A percentile compares a stretch with the other conserved stretches of the same genome.
phyloP scores from a whole-genome alignment of 2,797 vertebrate genomes.

The Adrianichthys oophorus region DNA sequence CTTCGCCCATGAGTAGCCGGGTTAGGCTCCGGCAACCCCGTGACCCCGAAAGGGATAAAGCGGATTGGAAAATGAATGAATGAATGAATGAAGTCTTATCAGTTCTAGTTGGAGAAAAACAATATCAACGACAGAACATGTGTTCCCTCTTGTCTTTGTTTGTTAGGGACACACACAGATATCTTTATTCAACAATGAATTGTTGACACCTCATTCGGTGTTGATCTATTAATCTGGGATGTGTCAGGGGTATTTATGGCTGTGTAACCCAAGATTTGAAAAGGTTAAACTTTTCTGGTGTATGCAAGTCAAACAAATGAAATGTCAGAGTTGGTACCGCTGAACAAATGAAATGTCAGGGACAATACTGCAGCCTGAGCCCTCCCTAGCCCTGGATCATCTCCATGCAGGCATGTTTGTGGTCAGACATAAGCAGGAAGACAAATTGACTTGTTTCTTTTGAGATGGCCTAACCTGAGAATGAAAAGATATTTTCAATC shows the following conservation, averaged over 20 bases:
- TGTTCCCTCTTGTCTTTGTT: conserved; percentile 4
- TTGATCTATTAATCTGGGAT: conserved; percentile 24
- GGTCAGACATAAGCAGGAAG: conserved; percentile 44
- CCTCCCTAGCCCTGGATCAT: conserved; percentile 44
- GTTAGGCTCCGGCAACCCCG: too few species aligned
- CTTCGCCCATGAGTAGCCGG: too few species aligned
- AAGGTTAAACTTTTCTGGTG: conserved; percentile 59
- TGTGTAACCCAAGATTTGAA: conserved; percentile 49
- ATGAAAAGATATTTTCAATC: conserved; percentile 38
- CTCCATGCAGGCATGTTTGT: conserved; percentile 55
- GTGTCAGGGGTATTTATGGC: conserved; percentile 32
- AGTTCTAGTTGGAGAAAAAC: too few species aligned
- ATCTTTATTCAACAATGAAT: conserved; percentile 16
- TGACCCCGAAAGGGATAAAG: too few species aligned
- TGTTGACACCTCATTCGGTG: conserved; percentile 21
- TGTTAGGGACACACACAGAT: conserved; percentile 6
- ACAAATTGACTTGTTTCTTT: conserved; percentile 56
- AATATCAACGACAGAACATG: not conserved
- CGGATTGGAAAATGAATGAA: too few species aligned
- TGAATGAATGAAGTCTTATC: too few species aligned
- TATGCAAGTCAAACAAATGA: conserved; percentile 62
- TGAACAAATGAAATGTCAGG: conserved; percentile 71
- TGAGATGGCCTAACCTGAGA: conserved; percentile 48
- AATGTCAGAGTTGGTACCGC: conserved; percentile 65
- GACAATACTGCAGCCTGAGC: conserved; percentile 50